Percentiles rank a stretch among this genome's conserved stretches.
These are phyloP conservation scores for Isotomurus palustris DNA, from an alignment of 2,888 invertebrate genomes.

Conservation along the genomic window DNA sequence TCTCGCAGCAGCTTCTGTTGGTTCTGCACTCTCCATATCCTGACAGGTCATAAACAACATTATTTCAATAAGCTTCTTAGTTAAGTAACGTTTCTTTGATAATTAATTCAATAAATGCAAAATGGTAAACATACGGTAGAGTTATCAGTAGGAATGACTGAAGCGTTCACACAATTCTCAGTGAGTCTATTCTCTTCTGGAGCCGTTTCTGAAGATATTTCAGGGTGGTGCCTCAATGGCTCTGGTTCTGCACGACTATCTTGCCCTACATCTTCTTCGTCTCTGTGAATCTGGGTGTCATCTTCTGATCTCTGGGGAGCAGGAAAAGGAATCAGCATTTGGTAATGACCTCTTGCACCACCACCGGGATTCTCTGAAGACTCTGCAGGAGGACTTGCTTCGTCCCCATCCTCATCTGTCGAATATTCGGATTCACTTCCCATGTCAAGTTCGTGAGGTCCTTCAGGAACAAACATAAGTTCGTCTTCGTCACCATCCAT, in stretches of 20 bases:
- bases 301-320: not conserved
- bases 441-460: conserved; percentile 33
- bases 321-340: conserved; percentile 32
- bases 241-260: too few relatives aligned
- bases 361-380: not conserved
- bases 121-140: too few relatives aligned
- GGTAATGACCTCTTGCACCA: conserved; percentile 22
- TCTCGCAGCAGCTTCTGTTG: conserved; percentile 1
- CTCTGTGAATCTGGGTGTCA: not conserved
- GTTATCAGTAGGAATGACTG: too few relatives aligned
- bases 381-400: not conserved
- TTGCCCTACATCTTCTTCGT: not conserved
- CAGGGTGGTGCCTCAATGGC: too few relatives aligned
- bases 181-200: too few relatives aligned
- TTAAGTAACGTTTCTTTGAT: too few relatives aligned
- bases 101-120: too few relatives aligned
- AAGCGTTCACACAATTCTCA: too few relatives aligned
- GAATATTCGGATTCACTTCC: conserved; percentile 24
- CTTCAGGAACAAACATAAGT: conserved; percentile 28
- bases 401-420: conserved; percentile 12
- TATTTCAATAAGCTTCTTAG: too few relatives aligned
- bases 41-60: too few relatives aligned
- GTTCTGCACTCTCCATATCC: not conserved
- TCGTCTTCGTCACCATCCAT: conserved; percentile 26
- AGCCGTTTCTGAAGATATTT: too few relatives aligned